Evolutionary conservation across 2,797 vertebrate species (phyloP).

Genomic region (Gallinago nigripennis): DNA sequence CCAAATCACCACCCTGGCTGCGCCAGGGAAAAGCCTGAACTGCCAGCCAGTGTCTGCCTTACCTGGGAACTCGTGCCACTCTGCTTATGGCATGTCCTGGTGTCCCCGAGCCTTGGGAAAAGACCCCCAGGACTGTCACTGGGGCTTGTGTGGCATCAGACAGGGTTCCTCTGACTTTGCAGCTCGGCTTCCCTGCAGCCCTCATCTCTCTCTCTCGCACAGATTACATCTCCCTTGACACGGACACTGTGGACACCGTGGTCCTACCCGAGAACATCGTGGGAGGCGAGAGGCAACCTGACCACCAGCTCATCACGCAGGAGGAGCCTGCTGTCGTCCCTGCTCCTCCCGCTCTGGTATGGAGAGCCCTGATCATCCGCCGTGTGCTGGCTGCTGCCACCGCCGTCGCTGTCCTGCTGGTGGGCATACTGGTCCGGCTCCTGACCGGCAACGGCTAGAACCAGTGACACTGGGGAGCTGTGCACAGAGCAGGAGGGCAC

Average conservation of each 20-base stretch:
- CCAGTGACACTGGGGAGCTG: background rate
- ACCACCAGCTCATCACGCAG: background rate
- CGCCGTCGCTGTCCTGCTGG: constrained; percentile 76
- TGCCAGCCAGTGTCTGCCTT: background rate
- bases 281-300: background rate
- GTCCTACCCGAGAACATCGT: constrained; percentile 1
- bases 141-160: background rate
- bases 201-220: background rate
- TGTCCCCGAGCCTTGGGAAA: background rate
- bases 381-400: constrained; percentile 66
- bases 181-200: background rate
- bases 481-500: background rate
- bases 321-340: background rate
- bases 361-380: constrained; percentile 70
- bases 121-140: background rate
- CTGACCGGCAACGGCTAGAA: constrained; percentile 31
- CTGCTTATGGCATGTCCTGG: background rate
- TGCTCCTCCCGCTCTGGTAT: background rate
- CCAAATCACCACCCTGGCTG: background rate
- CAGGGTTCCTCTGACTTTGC: background rate
- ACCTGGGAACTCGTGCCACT: background rate
- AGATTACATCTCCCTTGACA: constrained; percentile 8
- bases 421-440: constrained; percentile 78
- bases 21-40: background rate
- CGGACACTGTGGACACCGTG: background rate